Evolutionary conservation across 2,797 vertebrate genomes (phyloP), one percentile per base, ranked within the genome.

Genomic region (Pipistrellus pipistrellus): DNA sequence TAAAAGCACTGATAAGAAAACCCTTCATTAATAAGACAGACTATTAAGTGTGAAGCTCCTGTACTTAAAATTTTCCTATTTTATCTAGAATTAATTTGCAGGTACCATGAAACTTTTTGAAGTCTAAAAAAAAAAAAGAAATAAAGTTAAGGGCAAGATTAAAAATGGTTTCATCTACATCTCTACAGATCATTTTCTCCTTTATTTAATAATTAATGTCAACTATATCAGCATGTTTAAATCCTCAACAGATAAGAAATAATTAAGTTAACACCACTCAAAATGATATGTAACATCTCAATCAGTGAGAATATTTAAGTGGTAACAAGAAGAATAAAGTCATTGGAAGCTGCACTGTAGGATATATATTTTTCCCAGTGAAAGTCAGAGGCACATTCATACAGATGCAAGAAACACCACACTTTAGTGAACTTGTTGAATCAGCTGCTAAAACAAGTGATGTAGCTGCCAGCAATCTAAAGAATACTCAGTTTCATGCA

Each of bases 191-290:
- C 1, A 97, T 97, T 98, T 97, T 96, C 51, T 94, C 83, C 95
- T 98, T 97, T 98, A 97, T 97, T 98, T 98, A 98, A 98, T 98
- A 98, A 98, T 98, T 98, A 97, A 98, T 98, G 59, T 71, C 90
- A 97, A 94, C 97, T 96, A 96, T 85, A 97, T 86, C 95, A 97
- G 77, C 95, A 97, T 17, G 41, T 94, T 98, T 97, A 98, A 98
- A 98, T 98, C 94, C 94, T 98, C 95, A 93, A 96, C 86, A 97
- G 96, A 98, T 97, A 98, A 97, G 98, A 98, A 98, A 98, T 98
- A 98, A 98, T 98, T 98, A 98, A 96, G 93, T 98, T 98, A 98
- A 98, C 93, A 97, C 57, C 91, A 97, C 91, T 97, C 96, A 96
- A 97, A 98, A 97, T 96, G 8, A 96, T 96, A 95, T 81, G 86